A percentile compares a stretch with the other conserved stretches of the same genome.
phyloP scores from a whole-genome alignment of 2,113 vertebrate species.

The Falcunculus frontatus region DNA sequence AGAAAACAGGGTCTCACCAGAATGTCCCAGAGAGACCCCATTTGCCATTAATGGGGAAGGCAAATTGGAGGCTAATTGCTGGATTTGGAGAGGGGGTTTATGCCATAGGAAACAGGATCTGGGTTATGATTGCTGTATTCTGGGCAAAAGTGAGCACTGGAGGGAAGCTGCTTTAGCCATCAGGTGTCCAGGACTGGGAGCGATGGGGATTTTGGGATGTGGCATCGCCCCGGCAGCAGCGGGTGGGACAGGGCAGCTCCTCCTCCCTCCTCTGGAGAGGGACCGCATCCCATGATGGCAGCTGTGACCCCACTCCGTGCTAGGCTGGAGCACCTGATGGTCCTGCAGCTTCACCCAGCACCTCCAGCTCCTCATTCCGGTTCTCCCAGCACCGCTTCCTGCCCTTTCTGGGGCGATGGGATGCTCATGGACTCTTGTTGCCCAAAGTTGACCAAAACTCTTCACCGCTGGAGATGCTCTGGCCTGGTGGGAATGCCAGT shows the following conservation, averaged over 20 bases:
- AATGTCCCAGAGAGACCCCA: neutral
- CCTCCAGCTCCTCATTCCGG: neutral
- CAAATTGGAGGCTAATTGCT: conserved; percentile 58
- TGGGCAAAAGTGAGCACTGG: neutral
- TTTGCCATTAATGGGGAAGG: conserved; percentile 46
- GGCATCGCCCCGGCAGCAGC: accelerated
- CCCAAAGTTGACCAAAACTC: neutral
- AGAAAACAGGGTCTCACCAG: neutral
- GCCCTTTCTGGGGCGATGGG: accelerated
- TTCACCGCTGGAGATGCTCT: neutral
- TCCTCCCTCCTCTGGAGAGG: neutral
- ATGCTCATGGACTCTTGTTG: accelerated
- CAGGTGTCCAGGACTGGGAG: neutral
- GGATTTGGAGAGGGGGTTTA: conserved; percentile 13
- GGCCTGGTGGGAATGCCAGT: too few relatives aligned
- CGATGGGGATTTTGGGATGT: neutral
- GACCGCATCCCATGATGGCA: accelerated
- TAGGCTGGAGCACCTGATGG: neutral
- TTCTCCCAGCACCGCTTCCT: accelerated
- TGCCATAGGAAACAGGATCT: neutral
- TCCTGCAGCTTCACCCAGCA: neutral
- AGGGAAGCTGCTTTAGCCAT: conserved; percentile 26
- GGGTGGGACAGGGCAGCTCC: neutral
- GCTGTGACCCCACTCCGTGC: neutral
- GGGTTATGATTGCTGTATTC: neutral